Base-by-base conservation (phyloP, 2,888 invertebrate species). In the Mimas tiliae region DNA sequence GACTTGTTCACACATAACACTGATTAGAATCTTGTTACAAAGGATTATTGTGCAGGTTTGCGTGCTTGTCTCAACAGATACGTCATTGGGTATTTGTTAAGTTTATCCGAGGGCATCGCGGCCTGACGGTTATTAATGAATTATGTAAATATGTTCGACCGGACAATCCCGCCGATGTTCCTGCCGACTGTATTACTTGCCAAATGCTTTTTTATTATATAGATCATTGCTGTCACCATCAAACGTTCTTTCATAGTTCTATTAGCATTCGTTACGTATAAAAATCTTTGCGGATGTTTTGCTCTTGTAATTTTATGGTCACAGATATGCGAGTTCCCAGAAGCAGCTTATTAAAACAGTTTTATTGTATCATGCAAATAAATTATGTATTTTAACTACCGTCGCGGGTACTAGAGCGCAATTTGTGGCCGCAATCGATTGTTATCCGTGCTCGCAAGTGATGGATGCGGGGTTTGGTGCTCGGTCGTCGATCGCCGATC, bases 41-140 rank as follows among this genome's bases (percentile, higher is more conserved):
- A 72, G 71, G 42, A 68, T 74, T 72, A 68, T 73, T 74, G 71
- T 67, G 68, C 76, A 81, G 78, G 75, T 76, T 80, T 70, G 75
- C 75, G 73, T 71, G 70, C 76, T 77, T 77, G 75, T 77, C 76
- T 77, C 77, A 80, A 78, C 48, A 78, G 78, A 78, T 78, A 79
- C 77, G 78, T 82, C 79, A 80, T 80, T 84, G 81, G 81, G 83
- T 88, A 86, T 88, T 88, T 89, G 86, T 88, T 86, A 81, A 80
- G 82, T 84, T 88, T 89, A 90, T 89, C 89, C 78, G 88, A 83
- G 83, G 85, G 83, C 87, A 90, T 90, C 89, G 85, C 81, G 71
- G 74, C 77, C 73, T 79, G 90, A 89, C 89, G 82, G 86, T 83
- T 90, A 90, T 88, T 88, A 90, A 91, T 90, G 89, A 88, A 89